A percentile compares a stretch with the other conserved stretches of the same genome.
phyloP scores from a whole-genome alignment of 2,888 invertebrate genomes.

The Lasioglossum vierecki region DNA sequence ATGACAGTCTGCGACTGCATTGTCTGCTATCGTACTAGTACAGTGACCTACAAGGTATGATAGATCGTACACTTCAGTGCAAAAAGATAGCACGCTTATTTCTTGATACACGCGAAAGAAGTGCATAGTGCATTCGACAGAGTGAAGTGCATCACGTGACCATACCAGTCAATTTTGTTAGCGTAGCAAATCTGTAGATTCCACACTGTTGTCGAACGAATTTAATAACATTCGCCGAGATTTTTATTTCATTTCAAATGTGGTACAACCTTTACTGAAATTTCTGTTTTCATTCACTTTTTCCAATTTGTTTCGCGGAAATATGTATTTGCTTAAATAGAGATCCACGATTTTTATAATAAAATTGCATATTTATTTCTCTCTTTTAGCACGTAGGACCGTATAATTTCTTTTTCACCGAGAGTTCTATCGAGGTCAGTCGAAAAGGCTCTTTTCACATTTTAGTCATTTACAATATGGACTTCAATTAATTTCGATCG shows the following conservation, averaged over 20 bases:
- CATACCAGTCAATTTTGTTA: background rate
- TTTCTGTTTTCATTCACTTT: background rate
- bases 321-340: background rate
- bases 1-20: background rate
- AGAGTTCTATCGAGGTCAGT: background rate
- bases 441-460: background rate
- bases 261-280: background rate
- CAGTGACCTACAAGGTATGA: background rate
- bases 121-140: background rate
- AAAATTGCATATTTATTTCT: background rate
- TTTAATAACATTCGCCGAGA: background rate
- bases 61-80: constrained; percentile 1
- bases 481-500: background rate
- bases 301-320: background rate
- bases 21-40: background rate
- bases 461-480: background rate
- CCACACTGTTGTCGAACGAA: background rate
- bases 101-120: constrained; percentile 8
- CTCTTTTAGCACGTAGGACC: background rate
- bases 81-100: constrained; percentile 5
- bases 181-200: background rate
- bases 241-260: background rate
- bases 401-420: background rate
- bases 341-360: background rate
- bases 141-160: background rate